phyloP scores from a whole-genome alignment of 2,797 vertebrate species.

The Oceanodroma leucorhoa region DNA sequence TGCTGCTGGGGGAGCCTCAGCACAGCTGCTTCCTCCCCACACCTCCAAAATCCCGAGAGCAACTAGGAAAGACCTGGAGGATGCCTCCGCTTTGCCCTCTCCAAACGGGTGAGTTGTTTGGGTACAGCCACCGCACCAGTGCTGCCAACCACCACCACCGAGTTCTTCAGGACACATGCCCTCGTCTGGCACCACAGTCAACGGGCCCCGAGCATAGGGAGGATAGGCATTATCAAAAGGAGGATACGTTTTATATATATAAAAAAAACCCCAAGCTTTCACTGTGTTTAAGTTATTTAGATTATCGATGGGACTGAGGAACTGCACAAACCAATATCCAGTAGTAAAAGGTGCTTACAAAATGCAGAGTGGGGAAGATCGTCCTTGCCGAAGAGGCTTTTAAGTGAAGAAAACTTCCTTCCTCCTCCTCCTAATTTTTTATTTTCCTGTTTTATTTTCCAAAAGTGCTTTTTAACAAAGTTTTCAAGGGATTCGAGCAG shows the following conservation, averaged over 20 bases:
- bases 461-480: background rate
- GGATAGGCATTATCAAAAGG: background rate
- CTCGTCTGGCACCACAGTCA: accelerated
- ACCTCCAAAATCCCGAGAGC: background rate
- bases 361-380: background rate
- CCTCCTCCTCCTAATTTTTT: background rate
- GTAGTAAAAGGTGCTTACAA: background rate
- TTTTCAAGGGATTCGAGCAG: background rate
- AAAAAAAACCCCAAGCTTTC: no score
- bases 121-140: accelerated
- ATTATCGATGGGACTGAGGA: background rate
- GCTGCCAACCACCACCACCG: background rate
- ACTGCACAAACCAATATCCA: background rate
- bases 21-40: background rate
- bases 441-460: background rate
- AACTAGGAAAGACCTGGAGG: background rate
- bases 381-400: background rate
- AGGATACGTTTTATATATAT: background rate
- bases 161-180: background rate
- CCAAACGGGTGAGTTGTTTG: background rate
- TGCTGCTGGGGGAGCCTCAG: background rate
- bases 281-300: background rate
- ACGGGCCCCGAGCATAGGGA: accelerated
- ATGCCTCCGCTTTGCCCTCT: background rate
- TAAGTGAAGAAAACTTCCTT: background rate